Conservation (phyloP, 1,140 invertebrate genomes). For the Xylocopa sonorina region DNA sequence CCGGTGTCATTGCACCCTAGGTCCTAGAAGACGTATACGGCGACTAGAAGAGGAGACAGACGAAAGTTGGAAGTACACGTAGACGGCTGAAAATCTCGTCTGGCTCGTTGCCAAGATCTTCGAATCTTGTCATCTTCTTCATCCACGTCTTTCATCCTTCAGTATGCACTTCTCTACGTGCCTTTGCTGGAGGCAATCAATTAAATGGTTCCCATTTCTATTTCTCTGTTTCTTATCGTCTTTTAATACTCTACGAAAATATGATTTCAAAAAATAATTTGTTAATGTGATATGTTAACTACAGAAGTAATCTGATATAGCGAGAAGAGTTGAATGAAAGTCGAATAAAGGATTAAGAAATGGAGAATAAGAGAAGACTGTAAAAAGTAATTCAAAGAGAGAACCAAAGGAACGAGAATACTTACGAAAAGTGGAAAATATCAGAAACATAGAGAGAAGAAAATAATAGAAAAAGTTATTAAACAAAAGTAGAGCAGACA, state of each 20-base stretch:
- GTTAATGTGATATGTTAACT: background rate
- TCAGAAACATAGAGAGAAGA: background rate
- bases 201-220: constrained; percentile 41
- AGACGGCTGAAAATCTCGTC: constrained; percentile 68
- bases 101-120: constrained; percentile 67
- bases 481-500: background rate
- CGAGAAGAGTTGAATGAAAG: too few species aligned
- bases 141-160: constrained; percentile 59
- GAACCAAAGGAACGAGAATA: background rate
- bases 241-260: background rate
- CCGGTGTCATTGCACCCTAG: constrained; percentile 66
- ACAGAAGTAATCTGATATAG: background rate
- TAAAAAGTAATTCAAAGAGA: background rate
- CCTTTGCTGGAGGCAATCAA: constrained; percentile 43
- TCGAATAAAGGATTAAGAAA: background rate
- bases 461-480: background rate
- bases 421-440: background rate
- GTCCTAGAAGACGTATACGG: constrained; percentile 57
- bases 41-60: constrained; percentile 55
- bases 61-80: constrained; percentile 69
- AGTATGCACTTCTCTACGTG: constrained; percentile 35
- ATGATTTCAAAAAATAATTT: background rate
- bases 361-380: background rate
- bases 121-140: constrained; percentile 59
- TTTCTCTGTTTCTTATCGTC: background rate